phyloP scores from a whole-genome alignment of 92 coral and sea anemone genomes.

The Epizoanthus scotinus region DNA sequence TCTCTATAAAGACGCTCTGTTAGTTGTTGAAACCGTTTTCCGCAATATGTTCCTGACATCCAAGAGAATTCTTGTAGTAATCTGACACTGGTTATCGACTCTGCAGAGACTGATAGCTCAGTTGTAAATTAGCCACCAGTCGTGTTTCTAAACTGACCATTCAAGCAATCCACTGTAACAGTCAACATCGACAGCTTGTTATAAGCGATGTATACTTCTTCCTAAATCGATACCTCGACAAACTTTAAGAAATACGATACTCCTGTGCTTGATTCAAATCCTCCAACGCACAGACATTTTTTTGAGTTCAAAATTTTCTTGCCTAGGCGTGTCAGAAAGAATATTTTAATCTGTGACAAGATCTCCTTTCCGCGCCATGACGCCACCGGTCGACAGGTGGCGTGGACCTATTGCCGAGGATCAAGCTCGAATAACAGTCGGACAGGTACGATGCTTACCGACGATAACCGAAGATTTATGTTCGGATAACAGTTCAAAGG shows the following conservation, averaged over 20 bases:
- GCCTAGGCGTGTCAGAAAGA: constrained; percentile 36
- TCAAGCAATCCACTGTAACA: constrained; percentile 3
- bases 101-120: background rate
- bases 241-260: background rate
- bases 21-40: background rate
- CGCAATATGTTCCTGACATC: background rate
- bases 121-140: background rate
- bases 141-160: constrained; percentile 1
- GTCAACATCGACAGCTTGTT: background rate
- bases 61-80: background rate
- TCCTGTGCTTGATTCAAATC: background rate
- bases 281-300: constrained; percentile 10
- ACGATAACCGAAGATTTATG: too few relatives aligned
- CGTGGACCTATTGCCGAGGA: background rate
- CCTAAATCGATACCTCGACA: background rate
- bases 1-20: background rate
- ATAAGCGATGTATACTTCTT: background rate
- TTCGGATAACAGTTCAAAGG: too few relatives aligned
- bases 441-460: too few relatives aligned
- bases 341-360: constrained; percentile 32
- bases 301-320: background rate
- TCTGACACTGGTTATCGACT: background rate
- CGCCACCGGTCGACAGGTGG: constrained; percentile 40
- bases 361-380: constrained; percentile 40
- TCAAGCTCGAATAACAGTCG: too few relatives aligned